Percentiles rank a stretch among this genome's conserved stretches.
Evolutionary conservation across 2,797 vertebrate genomes (phyloP).

Genomic region (Poecilia velifera): DNA sequence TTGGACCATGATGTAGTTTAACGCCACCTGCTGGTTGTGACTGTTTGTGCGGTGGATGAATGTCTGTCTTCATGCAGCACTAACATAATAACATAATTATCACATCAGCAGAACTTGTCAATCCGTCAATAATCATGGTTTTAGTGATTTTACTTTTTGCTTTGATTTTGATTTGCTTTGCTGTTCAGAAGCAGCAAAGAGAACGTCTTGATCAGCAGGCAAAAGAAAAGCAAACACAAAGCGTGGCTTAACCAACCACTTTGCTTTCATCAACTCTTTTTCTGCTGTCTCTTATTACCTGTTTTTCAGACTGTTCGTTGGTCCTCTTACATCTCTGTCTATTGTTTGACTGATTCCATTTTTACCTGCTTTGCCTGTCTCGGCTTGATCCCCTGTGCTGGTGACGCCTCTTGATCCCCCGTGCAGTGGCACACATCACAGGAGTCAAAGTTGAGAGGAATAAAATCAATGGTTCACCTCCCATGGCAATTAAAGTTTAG

Average conservation of each 20-base stretch:
- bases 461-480: conserved; percentile 53
- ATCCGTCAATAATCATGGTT: not conserved
- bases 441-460: conserved; percentile 24
- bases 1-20: not conserved
- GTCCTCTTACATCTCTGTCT: conserved; percentile 10
- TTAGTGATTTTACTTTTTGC: conserved; percentile 12
- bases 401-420: conserved; percentile 25
- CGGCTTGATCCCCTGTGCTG: conserved; percentile 21
- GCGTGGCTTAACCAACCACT: conserved; percentile 11
- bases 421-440: conserved; percentile 43
- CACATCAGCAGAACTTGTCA: not conserved
- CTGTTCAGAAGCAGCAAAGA: conserved; percentile 24
- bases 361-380: conserved; percentile 27
- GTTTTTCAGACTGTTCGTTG: conserved; percentile 22
- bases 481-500: conserved; percentile 49
- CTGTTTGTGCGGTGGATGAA: not conserved
- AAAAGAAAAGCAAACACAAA: conserved; percentile 16
- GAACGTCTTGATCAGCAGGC: conserved; percentile 39
- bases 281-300: conserved; percentile 5
- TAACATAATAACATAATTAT: not conserved
- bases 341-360: conserved; percentile 22
- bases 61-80: not conserved
- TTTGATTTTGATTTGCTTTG: conserved; percentile 16
- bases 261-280: conserved; percentile 12
- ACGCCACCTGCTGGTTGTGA: not conserved